A percentile compares a stretch with the other conserved stretches of the same genome.
These are phyloP conservation scores for Phainopepla nitens DNA, from an alignment of 2,113 vertebrate genomes.

Conservation along the genomic window DNA sequence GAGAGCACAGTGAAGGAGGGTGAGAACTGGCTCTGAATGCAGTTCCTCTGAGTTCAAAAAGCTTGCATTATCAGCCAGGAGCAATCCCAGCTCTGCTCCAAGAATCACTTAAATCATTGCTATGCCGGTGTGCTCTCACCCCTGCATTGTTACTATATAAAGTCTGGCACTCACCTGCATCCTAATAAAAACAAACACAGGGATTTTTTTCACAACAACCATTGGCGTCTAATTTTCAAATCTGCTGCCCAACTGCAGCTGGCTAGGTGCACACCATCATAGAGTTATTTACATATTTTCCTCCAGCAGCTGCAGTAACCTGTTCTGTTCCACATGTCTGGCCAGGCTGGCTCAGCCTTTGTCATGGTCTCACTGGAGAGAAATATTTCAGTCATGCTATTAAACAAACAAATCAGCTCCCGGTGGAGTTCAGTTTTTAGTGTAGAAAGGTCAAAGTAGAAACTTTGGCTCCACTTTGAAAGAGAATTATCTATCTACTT, in stretches of 20 bases:
- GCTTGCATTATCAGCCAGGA: not conserved
- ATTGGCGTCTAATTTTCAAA: slow-evolving; percentile 24
- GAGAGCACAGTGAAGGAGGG: not conserved
- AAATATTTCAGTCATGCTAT: not conserved
- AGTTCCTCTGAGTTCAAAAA: not conserved
- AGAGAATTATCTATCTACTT: not conserved
- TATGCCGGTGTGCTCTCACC: rapidly evolving
- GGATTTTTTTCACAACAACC: not conserved
- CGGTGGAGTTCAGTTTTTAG: not conserved
- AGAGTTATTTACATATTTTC: not conserved
- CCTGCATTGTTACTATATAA: not conserved
- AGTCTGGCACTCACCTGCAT: not conserved
- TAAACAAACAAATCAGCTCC: not conserved
- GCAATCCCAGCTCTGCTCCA: not conserved
- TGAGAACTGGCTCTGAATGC: not conserved
- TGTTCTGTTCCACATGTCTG: not conserved
- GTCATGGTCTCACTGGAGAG: not conserved
- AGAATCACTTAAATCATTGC: not conserved
- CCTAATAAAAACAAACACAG: not conserved
- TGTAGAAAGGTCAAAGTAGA: not conserved
- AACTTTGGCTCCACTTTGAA: not conserved
- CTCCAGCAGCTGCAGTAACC: not conserved
- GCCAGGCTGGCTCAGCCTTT: not conserved
- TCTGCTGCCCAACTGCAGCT: not conserved
- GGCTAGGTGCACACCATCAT: not conserved